Evolutionary conservation across 2,797 vertebrate genomes (phyloP).

Genomic region (Ctenopoma multispine): DNA sequence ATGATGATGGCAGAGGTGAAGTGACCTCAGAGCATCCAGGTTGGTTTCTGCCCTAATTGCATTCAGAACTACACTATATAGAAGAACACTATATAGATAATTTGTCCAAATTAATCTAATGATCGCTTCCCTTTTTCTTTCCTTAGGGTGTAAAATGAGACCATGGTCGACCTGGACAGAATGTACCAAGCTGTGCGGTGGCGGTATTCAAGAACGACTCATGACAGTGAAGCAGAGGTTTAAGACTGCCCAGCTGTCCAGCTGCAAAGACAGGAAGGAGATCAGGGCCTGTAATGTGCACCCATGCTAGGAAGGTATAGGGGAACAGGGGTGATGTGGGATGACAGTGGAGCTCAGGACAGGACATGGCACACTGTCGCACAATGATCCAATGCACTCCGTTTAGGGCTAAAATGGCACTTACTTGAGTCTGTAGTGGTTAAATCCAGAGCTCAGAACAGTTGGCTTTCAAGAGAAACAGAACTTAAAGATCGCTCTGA

Average conservation of each 20-base stretch:
- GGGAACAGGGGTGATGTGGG: conserved; percentile 26
- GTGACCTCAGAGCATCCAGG: conserved; percentile 89
- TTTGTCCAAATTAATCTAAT: not conserved
- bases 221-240: conserved; percentile 97
- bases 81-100: not conserved
- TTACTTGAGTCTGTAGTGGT: conserved; percentile 59
- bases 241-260: conserved; percentile 92
- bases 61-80: not conserved
- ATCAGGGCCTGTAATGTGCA: conserved; percentile 97
- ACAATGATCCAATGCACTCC: conserved; percentile 79
- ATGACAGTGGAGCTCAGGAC: conserved; percentile 16
- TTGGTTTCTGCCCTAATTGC: conserved; percentile 40
- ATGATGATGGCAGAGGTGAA: too few species aligned
- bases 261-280: conserved; percentile 99
- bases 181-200: conserved; percentile 93
- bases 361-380: conserved; percentile 60
- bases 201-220: conserved; percentile 96
- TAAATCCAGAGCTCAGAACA: conserved; percentile 68
- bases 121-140: not conserved
- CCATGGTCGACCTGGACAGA: conserved; percentile 97
- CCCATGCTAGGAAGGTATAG: conserved; percentile 88
- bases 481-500: conserved; percentile 60
- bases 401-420: conserved; percentile 75
- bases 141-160: conserved; percentile 94
- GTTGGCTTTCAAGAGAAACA: conserved; percentile 37